Conservation (phyloP, 2,113 vertebrate genomes). For the Menidia beryllina region DNA sequence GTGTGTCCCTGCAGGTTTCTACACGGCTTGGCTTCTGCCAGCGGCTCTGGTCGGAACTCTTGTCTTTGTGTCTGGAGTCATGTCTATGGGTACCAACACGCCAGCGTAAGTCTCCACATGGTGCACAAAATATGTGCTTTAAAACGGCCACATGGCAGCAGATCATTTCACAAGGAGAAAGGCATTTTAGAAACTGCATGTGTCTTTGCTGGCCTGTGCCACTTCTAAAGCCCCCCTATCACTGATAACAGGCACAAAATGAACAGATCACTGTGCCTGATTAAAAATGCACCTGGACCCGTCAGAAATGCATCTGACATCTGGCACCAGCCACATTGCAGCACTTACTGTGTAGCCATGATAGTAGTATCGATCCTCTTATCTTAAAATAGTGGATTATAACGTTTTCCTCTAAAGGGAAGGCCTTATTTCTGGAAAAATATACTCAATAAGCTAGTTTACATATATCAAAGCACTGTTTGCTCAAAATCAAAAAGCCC, state of each 20-base stretch:
- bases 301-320: background rate
- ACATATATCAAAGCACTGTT: constrained; percentile 33
- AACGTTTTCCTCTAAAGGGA: constrained; percentile 6
- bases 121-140: background rate
- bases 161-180: background rate
- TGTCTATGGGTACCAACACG: constrained; percentile 80
- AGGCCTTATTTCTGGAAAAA: background rate
- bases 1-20: constrained; percentile 80
- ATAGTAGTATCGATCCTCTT: constrained; percentile 30
- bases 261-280: background rate
- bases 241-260: background rate
- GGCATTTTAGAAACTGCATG: background rate
- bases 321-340: background rate
- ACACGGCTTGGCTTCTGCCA: constrained; percentile 85
- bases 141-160: background rate
- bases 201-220: no score
- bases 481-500: constrained; percentile 16
- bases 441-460: constrained; percentile 11
- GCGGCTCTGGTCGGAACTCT: constrained; percentile 82
- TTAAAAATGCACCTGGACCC: constrained; percentile 3
- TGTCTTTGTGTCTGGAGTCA: constrained; percentile 83
- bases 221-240: background rate
- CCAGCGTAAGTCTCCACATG: constrained; percentile 78
- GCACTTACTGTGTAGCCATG: background rate
- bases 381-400: background rate